Conservation (phyloP, 2,888 invertebrate species). For the Hypomecis atomaria region DNA sequence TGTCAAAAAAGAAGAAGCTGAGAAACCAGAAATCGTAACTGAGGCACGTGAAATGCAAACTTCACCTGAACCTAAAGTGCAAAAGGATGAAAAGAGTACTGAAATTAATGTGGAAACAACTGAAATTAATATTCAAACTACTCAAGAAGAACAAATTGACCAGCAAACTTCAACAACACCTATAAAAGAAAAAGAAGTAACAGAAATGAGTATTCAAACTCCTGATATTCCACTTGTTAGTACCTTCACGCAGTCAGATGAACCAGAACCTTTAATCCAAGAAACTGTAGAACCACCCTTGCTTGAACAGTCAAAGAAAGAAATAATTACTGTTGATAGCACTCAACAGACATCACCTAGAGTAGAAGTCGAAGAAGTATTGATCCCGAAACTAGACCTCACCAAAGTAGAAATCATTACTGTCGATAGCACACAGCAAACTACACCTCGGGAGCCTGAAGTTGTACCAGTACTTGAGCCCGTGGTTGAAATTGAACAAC, state of each 20-base stretch:
- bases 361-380: conserved; percentile 44
- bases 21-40: conserved; percentile 70
- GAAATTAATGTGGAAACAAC: conserved; percentile 69
- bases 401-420: conserved; percentile 47
- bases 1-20: conserved; percentile 50
- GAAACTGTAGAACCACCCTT: conserved; percentile 37
- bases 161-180: conserved; percentile 75
- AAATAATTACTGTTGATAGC: conserved; percentile 52
- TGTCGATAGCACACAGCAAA: conserved; percentile 61
- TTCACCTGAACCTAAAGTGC: conserved; percentile 71
- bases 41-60: conserved; percentile 83
- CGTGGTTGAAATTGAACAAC: conserved; percentile 2
- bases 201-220: conserved; percentile 72
- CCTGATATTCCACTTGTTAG: conserved; percentile 68
- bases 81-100: conserved; percentile 70
- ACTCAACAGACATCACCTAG: conserved; percentile 62
- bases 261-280: conserved; percentile 52
- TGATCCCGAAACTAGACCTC: conserved; percentile 42
- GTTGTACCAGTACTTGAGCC: conserved; percentile 19
- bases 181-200: conserved; percentile 58
- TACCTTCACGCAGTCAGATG: conserved; percentile 76
- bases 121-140: conserved; percentile 74
- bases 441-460: conserved; percentile 52
- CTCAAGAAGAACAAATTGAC: conserved; percentile 61
- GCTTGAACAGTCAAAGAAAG: conserved; percentile 41